Evolutionary conservation across 1,140 invertebrate species (phyloP).

Genomic region (Ooceraea biroi): DNA sequence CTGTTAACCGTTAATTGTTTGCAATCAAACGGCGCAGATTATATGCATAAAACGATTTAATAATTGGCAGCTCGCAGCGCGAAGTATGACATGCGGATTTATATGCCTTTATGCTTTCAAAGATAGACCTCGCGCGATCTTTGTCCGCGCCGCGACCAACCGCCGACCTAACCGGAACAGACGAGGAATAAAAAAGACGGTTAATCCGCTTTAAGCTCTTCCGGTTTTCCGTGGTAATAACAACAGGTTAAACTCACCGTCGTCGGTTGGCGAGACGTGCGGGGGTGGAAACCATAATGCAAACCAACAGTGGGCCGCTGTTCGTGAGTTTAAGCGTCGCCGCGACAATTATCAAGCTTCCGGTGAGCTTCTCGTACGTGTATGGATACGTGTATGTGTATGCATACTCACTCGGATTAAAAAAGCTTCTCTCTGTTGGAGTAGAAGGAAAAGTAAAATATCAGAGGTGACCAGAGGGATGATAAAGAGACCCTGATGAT

Average conservation of each 20-base stretch:
- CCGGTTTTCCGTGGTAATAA: slow-evolving; percentile 45
- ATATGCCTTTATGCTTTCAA: too few species aligned
- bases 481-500: neutral
- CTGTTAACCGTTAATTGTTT: too few species aligned
- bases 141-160: neutral
- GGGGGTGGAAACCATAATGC: slow-evolving; percentile 49
- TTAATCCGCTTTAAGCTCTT: slow-evolving; percentile 55
- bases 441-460: neutral
- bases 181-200: slow-evolving; percentile 33
- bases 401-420: neutral
- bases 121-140: too few species aligned
- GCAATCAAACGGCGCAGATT: too few species aligned
- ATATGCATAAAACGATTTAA: too few species aligned
- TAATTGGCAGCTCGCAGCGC: too few species aligned
- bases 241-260: slow-evolving; percentile 49
- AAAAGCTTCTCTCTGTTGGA: slow-evolving; percentile 1
- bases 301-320: slow-evolving; percentile 32
- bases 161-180: slow-evolving; percentile 10
- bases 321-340: slow-evolving; percentile 31
- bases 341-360: slow-evolving; percentile 36
- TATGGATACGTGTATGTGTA: too few species aligned
- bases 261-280: neutral
- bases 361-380: neutral
- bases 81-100: too few species aligned
- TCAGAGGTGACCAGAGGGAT: neutral